Percentiles rank a stretch among this genome's conserved stretches.
Conservation (phyloP, 2,797 vertebrate species). For the Sylvia borin region DNA sequence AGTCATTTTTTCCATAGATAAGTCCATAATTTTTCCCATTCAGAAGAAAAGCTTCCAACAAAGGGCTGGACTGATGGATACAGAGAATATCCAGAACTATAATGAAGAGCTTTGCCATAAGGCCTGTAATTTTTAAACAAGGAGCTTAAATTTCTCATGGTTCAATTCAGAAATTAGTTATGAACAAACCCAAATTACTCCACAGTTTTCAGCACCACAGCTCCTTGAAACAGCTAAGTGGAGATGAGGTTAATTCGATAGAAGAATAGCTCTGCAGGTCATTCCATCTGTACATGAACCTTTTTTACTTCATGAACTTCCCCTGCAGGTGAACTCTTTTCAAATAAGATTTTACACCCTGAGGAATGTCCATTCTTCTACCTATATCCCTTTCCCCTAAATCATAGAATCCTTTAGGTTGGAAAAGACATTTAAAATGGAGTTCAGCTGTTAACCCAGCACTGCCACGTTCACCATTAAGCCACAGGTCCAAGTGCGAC, state of each 20-base stretch:
- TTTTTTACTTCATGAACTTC: background rate
- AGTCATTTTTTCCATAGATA: background rate
- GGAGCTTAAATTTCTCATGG: background rate
- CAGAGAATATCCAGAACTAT: background rate
- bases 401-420: background rate
- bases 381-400: background rate
- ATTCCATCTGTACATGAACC: too few relatives aligned
- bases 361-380: background rate
- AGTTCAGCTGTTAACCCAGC: background rate
- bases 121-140: background rate
- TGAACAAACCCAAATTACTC: background rate
- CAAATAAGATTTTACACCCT: background rate
- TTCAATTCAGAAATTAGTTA: background rate
- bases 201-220: background rate
- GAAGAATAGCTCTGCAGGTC: background rate
- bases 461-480: fast-evolving
- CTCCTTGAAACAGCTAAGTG: background rate
- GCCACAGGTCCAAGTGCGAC: background rate
- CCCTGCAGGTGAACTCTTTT: background rate
- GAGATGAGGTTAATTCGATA: background rate
- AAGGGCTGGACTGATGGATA: fast-evolving
- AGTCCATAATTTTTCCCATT: background rate
- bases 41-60: background rate
- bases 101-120: background rate
- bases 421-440: background rate